phyloP scores from a whole-genome alignment of 2,888 invertebrate genomes.

The Caenorhabditis auriculariae region DNA sequence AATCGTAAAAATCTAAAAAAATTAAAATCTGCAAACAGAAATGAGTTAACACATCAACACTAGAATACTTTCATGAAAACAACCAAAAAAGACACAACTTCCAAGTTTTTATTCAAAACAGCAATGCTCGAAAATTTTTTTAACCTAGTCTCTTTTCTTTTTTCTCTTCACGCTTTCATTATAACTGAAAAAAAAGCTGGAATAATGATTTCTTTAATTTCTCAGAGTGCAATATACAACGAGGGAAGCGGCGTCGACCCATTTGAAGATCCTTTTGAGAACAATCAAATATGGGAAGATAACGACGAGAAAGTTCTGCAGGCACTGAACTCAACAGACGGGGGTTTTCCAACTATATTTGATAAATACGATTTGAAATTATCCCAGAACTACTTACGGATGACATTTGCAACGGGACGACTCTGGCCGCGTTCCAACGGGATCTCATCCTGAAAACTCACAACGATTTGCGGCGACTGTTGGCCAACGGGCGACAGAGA shows the following conservation, averaged over 20 bases:
- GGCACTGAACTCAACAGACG: slow-evolving; percentile 13
- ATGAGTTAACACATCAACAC: no score
- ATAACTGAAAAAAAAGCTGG: no score
- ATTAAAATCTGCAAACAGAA: no score
- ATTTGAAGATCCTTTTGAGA: slow-evolving; percentile 1
- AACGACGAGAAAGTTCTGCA: slow-evolving; percentile 15
- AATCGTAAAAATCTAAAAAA: no score
- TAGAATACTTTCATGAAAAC: no score
- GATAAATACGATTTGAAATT: neutral
- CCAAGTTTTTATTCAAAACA: no score
- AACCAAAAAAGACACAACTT: no score
- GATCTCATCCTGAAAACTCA: slow-evolving; percentile 34
- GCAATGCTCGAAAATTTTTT: no score
- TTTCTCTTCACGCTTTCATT: no score
- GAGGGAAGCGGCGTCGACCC: slow-evolving; percentile 5
- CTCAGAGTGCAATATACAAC: no score
- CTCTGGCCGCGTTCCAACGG: slow-evolving; percentile 17
- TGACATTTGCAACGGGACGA: slow-evolving; percentile 19
- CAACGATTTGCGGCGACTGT: slow-evolving; percentile 31
- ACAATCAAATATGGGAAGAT: slow-evolving; percentile 11
- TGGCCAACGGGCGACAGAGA: slow-evolving; percentile 30
- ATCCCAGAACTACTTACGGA: slow-evolving; percentile 21
- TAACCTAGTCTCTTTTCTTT: no score
- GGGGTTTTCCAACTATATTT: slow-evolving; percentile 8
- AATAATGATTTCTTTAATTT: no score